Evolutionary conservation across 1,140 invertebrate genomes (phyloP).

Genomic region (Drosophila mayri): DNA sequence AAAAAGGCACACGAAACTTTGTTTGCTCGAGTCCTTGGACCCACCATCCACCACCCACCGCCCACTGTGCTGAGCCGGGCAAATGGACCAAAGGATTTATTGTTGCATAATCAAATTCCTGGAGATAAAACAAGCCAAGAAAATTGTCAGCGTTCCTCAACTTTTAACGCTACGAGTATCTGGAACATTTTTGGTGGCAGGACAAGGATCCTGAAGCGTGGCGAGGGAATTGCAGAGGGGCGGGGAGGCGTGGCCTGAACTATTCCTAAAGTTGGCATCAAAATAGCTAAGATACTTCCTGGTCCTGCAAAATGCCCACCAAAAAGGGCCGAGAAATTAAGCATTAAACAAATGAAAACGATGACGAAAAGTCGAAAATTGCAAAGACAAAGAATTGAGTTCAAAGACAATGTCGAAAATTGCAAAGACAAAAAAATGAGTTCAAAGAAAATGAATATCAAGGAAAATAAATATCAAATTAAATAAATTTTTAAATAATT

Average conservation of each 20-base stretch:
- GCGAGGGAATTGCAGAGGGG: neutral
- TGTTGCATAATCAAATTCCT: conserved; percentile 80
- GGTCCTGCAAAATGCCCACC: conserved; percentile 3
- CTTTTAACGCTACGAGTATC: conserved; percentile 43
- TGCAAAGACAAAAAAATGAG: neutral
- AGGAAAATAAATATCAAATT: too few species aligned
- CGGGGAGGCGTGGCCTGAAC: conserved; percentile 18
- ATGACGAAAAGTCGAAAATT: conserved; percentile 5
- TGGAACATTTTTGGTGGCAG: conserved; percentile 11
- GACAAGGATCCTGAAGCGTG: neutral
- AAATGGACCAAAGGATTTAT: conserved; percentile 80
- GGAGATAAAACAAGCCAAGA: conserved; percentile 66
- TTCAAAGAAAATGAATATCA: too few species aligned
- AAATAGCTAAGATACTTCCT: conserved; percentile 30
- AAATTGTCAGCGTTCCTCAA: conserved; percentile 76
- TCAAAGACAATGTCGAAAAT: conserved; percentile 1
- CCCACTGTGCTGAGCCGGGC: conserved; percentile 5
- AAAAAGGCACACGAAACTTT: conserved; percentile 66
- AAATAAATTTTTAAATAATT: too few species aligned
- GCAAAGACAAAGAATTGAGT: neutral
- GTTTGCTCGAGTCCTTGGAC: conserved; percentile 27
- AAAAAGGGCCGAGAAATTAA: conserved; percentile 4
- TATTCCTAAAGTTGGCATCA: conserved; percentile 45
- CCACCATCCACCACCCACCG: neutral
- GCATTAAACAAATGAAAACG: conserved; percentile 9